Conservation (phyloP, 2,113 vertebrate genomes). For the Takifugu bimaculatus region DNA sequence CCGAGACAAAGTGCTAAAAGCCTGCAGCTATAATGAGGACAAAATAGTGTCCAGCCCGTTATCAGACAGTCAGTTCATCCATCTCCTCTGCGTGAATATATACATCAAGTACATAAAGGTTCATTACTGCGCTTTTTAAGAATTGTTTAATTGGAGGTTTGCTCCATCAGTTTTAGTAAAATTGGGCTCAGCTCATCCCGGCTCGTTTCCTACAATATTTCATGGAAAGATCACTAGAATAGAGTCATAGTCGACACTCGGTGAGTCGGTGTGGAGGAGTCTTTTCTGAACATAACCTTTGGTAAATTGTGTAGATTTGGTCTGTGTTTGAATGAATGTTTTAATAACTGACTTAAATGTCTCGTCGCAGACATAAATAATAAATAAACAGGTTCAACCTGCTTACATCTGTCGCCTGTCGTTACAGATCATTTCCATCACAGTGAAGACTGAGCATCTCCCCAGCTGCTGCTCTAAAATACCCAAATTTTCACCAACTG, state of each 20-base stretch:
- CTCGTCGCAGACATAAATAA: conserved; percentile 2
- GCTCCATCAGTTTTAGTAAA: no score
- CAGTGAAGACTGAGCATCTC: conserved; percentile 17
- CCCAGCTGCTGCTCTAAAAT: conserved; percentile 34
- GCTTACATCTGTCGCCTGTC: conserved; percentile 40
- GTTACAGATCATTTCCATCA: conserved; percentile 46
- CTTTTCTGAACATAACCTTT: no score
- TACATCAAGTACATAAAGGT: no score
- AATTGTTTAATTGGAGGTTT: no score
- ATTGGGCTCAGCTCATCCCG: no score
- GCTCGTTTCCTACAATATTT: no score
- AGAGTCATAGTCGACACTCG: neutral
- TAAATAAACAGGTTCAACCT: conserved; percentile 16
- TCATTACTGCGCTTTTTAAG: no score
- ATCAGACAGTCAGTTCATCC: no score
- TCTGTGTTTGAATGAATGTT: no score
- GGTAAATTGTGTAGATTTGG: no score
- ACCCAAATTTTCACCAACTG: conserved; percentile 18
- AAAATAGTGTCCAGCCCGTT: neutral
- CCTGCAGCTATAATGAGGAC: neutral
- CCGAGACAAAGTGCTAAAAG: conserved; percentile 41
- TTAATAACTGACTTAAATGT: neutral
- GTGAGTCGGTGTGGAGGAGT: no score
- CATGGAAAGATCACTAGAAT: neutral
- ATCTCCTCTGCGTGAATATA: no score